These are phyloP conservation scores for Microtus oregoni DNA, from an alignment of 2,113 vertebrate species.

Conservation along the genomic window DNA sequence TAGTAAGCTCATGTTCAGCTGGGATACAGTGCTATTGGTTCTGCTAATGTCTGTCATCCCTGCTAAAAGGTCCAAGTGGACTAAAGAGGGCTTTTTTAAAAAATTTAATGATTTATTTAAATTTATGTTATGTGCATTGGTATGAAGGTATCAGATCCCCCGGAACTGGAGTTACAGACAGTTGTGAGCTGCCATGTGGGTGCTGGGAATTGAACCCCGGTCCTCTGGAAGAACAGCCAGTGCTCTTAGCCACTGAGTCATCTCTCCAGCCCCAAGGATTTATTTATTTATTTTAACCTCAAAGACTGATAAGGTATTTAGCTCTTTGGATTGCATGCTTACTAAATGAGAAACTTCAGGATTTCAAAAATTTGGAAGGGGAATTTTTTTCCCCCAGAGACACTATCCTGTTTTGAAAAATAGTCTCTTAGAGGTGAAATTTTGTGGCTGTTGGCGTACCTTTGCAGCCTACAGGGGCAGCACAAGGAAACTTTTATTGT, in stretches of 20 bases:
- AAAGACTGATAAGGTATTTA: slow-evolving; percentile 32
- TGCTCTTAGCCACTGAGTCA: too few species aligned
- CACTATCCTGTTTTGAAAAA: slow-evolving; percentile 56
- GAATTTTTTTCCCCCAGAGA: background rate
- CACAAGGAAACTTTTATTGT: background rate
- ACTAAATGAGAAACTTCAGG: slow-evolving; percentile 26
- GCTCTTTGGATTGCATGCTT: slow-evolving; percentile 8
- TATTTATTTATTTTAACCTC: background rate
- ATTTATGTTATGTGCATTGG: too few species aligned
- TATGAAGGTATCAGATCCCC: too few species aligned
- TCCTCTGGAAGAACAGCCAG: too few species aligned
- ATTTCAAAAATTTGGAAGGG: slow-evolving; percentile 43
- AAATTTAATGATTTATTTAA: too few species aligned
- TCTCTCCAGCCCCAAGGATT: background rate
- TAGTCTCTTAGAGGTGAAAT: slow-evolving; percentile 33
- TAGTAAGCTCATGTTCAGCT: background rate
- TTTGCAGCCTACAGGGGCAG: background rate
- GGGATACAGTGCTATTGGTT: background rate
- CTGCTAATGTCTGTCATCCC: slow-evolving; percentile 37
- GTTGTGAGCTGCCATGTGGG: too few species aligned
- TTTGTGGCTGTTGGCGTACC: background rate
- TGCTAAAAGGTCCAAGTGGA: slow-evolving; percentile 22
- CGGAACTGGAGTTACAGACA: too few species aligned
- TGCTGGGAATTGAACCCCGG: too few species aligned
- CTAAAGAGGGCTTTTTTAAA: background rate